A percentile compares a stretch with the other conserved stretches of the same genome.
phyloP scores from a whole-genome alignment of 2,888 invertebrate species.

The Eugnorisma glareosa region DNA sequence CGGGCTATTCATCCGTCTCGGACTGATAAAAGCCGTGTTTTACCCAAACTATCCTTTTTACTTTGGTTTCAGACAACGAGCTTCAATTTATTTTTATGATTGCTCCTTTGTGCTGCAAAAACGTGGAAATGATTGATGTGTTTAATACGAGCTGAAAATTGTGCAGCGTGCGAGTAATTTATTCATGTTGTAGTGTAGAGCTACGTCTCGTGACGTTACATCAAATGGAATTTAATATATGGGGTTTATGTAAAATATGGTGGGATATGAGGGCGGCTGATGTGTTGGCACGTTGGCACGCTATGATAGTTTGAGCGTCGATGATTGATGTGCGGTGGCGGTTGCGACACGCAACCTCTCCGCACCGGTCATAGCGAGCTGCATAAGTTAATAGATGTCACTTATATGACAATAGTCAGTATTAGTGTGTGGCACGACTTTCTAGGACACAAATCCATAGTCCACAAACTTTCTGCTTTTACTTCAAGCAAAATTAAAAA shows the following conservation, averaged over 20 bases:
- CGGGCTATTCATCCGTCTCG: constrained; percentile 76
- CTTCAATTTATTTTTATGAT: constrained; percentile 77
- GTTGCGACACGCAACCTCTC: constrained; percentile 53
- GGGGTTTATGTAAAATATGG: constrained; percentile 74
- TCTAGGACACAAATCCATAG: neutral
- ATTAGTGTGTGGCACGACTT: neutral
- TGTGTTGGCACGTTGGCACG: constrained; percentile 55
- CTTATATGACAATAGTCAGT: neutral
- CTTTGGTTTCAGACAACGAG: constrained; percentile 68
- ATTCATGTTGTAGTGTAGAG: constrained; percentile 76
- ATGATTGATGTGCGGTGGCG: constrained; percentile 65
- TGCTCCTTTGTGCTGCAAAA: constrained; percentile 65
- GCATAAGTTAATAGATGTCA: constrained; percentile 9
- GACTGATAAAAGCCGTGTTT: constrained; percentile 78
- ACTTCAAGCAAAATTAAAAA: neutral
- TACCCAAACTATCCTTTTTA: constrained; percentile 75
- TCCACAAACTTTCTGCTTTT: neutral
- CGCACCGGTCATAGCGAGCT: constrained; percentile 19
- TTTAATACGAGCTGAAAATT: constrained; percentile 74
- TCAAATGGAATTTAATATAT: constrained; percentile 83
- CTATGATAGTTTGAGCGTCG: constrained; percentile 50
- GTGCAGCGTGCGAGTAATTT: constrained; percentile 76
- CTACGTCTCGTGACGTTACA: constrained; percentile 71
- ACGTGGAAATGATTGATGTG: constrained; percentile 74
- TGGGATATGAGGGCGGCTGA: constrained; percentile 55